Evolutionary conservation across 2,888 invertebrate species (phyloP), one percentile per base, ranked within the genome.

Genomic region (Heliconius charithonia): DNA sequence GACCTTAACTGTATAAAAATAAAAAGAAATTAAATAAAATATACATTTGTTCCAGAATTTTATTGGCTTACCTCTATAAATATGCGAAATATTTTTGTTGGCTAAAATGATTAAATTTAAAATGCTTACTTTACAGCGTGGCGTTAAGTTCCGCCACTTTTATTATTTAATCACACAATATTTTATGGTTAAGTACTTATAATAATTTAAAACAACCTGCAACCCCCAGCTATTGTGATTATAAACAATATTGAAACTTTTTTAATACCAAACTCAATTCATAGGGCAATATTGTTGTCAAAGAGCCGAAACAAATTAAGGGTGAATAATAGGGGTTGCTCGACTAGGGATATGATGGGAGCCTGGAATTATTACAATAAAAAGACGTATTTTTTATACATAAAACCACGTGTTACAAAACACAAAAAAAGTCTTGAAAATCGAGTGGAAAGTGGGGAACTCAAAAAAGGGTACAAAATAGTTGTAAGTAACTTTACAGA

Each of bases 271-370:
- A 76, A 41, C 59, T 56, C 51, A 69, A 76, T 79, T 73, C 73
- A 76, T 75, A 73, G 76, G n/a, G 69, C 79, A 75, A 77, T 79
- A 75, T 76, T 75, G 77, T 80, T 37, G 79, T 37, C 62, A 70
- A 59, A 76, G 73, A 45, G 76, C 62, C 25, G 16, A 69, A 69
- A 73, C 63, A 51, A 79, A 76, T 69, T 62, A 69, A 62, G 51
- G 51, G 66, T 69, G 69, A 41, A 69, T 41, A 67, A 67, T 67
- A 67, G 41, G 69, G 69, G 69, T 69, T 41, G 16, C 25, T 41
- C 6, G 25, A 41, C 13, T 45, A 37, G 69, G 69, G 69, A 37
- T 37, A 37, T 12, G 12, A n/a, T 13, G n/a, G 13, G 41, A 41
- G 3, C 2, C 41, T 16, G 25, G 16, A 41, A 25, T 16, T 19